Evolutionary conservation across 37 sponge, comb jelly and placozoan species (phyloP).

Genomic region (Agelas oroides): DNA sequence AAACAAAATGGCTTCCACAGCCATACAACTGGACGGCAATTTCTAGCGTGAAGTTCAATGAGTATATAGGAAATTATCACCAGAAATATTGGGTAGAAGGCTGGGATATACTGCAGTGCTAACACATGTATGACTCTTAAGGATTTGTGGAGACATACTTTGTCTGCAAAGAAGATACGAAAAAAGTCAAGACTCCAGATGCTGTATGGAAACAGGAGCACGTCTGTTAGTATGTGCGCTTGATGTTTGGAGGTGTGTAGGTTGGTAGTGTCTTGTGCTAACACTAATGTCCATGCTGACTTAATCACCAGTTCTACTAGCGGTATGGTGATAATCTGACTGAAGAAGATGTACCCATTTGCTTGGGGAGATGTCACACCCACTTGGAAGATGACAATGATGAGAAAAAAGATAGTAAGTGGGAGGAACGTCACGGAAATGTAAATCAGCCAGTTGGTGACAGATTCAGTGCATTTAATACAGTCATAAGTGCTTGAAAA

Average conservation of each 20-base stretch:
- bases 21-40: slow-evolving; percentile 30
- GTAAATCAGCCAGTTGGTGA: not conserved
- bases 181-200: slow-evolving; percentile 57
- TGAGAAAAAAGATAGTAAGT: slow-evolving; percentile 6
- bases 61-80: slow-evolving; percentile 2
- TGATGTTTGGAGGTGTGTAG: too few species aligned
- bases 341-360: slow-evolving; percentile 55
- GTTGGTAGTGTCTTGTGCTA: not conserved
- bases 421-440: slow-evolving; percentile 1
- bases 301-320: slow-evolving; percentile 1
- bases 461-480: not conserved
- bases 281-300: not conserved
- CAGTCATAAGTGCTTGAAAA: slow-evolving; percentile 20
- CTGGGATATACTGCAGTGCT: slow-evolving; percentile 30
- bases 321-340: slow-evolving; percentile 27
- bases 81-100: slow-evolving; percentile 34
- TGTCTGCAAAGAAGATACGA: not conserved
- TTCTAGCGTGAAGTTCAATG: slow-evolving; percentile 48
- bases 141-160: slow-evolving; percentile 8
- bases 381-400: slow-evolving; percentile 23
- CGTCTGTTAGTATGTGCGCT: not conserved
- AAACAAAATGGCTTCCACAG: slow-evolving; percentile 59
- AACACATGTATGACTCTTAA: slow-evolving; percentile 24
- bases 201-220: slow-evolving; percentile 9
- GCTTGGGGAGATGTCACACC: slow-evolving; percentile 28